Evolutionary conservation across 2,797 vertebrate species (phyloP).

Genomic region (Serranus cabrilla): DNA sequence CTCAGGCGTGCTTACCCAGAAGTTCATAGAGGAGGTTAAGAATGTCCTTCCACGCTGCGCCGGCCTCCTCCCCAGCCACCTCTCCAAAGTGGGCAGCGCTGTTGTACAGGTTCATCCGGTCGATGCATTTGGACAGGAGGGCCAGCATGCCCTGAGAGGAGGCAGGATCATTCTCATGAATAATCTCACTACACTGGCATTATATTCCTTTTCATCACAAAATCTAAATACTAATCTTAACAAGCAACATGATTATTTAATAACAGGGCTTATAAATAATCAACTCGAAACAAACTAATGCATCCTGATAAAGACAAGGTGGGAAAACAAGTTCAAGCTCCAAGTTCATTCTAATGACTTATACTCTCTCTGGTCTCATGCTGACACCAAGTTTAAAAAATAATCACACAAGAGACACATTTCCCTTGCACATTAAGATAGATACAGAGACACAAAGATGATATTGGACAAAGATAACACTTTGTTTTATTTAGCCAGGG

Average conservation of each 20-base stretch:
- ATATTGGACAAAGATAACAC: neutral
- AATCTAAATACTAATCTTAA: too few species aligned
- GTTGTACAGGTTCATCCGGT: conserved; percentile 95
- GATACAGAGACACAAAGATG: neutral
- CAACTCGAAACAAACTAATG: too few species aligned
- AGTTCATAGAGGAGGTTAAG: conserved; percentile 96
- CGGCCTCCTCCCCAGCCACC: conserved; percentile 90
- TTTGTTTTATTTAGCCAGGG: neutral
- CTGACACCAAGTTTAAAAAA: neutral
- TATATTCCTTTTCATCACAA: neutral
- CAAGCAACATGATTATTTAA: neutral
- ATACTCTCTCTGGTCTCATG: neutral
- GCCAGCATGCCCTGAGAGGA: conserved; percentile 93
- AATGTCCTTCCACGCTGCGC: conserved; percentile 95
- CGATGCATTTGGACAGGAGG: conserved; percentile 95
- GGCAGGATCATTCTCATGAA: neutral
- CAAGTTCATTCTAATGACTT: too few species aligned
- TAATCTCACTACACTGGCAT: neutral
- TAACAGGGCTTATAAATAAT: neutral
- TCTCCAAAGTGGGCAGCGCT: conserved; percentile 95
- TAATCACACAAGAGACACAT: neutral
- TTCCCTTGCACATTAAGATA: neutral
- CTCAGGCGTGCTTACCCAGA: conserved; percentile 86
- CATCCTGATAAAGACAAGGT: too few species aligned
- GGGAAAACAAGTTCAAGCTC: too few species aligned